Evolutionary conservation across 2,113 vertebrate genomes (phyloP), one percentile per base, ranked within the genome.

Genomic region (Turnix velox): DNA sequence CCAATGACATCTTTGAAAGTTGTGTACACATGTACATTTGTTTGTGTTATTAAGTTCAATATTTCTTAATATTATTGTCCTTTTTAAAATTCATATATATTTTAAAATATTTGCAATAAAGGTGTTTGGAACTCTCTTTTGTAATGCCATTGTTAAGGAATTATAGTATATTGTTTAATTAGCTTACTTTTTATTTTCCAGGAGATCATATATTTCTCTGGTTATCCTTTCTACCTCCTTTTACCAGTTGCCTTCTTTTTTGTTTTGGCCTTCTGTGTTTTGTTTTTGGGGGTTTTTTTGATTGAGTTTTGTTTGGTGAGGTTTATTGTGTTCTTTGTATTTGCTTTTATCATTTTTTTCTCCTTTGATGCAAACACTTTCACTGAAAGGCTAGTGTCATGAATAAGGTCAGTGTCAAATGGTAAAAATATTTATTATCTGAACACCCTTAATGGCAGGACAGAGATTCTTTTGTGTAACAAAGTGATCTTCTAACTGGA

Each of bases 1-100:
- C 2, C 17, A 69, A 67, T 15, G 15, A 74, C n/a, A 1, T 62
- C 81, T 27, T 13, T 0, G 6, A 37, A 61, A 25, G 0, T 27
- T 54, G 7, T 63, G 5, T 19, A 28, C 14, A 14, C 33, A n/a
- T 10, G 8, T 75, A 30, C 39, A 33, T 5, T 28, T 6, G 3
- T 74, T 74, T 94, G 7, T 25, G n/a, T 9, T 61, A 30, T 16
- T n/a, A 27, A 3, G 25, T 65, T 77, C 3, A 66, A 37, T 31
- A 40, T 55, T 4, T 2, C 10, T 43, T 33, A 57, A 33, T 0
- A 28, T 55, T 33, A 25, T 11, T 59, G 23, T 19, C 27, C 16
- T 18, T 40, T 19, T 54, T 40, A n/a, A n/a, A n/a, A n/a, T n/a
- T n/a, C n/a, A n/a, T n/a, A n/a, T n/a, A n/a, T n/a, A n/a, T n/a